Evolutionary conservation across 1,140 invertebrate species (phyloP), one percentile per base, ranked within the genome.

Genomic region (Drosophila tani): DNA sequence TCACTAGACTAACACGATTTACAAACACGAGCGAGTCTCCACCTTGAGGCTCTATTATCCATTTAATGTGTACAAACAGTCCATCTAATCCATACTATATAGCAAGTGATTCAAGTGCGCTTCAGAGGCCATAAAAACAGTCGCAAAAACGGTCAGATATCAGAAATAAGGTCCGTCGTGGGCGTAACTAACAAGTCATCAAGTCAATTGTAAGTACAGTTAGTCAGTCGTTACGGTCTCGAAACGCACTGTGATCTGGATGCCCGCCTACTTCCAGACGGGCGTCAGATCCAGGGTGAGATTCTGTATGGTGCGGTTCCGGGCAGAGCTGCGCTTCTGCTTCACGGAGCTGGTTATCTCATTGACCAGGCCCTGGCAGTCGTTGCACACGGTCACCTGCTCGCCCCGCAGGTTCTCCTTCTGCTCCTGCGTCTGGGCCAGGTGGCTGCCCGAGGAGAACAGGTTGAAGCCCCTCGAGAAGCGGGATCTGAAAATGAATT

Each of bases 321-420:
- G 94, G 75, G 96, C 96, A 47, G 96, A 96, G 50, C 96, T 95
- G 66, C 96, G 95, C 56, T 95, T 96, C 43, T 95, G 96, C 82
- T 96, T 95, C 9, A 96, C 97, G 15, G 96, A 96, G 93, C 97
- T 96, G 82, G 98, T 98, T 86, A 98, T 98, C 93, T 98, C 97
- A 73, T 97, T 95, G 38, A 99, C 96, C 96, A 99, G 97, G 9
- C 96, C 96, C 91, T 98, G 98, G 93, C 98, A 99, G 94, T 99
- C 98, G 88, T 97, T 96, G 92, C 98, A 99, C 19, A 99, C 97
- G 38, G 96, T 95, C 95, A 98, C 97, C 81, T 97, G 95, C 41
- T 97, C 95, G 50, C 97, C 97, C 75, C 96, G 95, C 65, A 96
- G 92, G 57, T 95, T 94, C 86, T 97, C 95, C 62, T 94, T 94